Evolutionary conservation across 1,140 invertebrate species (phyloP).

Genomic region (Ceratina calcarata): DNA sequence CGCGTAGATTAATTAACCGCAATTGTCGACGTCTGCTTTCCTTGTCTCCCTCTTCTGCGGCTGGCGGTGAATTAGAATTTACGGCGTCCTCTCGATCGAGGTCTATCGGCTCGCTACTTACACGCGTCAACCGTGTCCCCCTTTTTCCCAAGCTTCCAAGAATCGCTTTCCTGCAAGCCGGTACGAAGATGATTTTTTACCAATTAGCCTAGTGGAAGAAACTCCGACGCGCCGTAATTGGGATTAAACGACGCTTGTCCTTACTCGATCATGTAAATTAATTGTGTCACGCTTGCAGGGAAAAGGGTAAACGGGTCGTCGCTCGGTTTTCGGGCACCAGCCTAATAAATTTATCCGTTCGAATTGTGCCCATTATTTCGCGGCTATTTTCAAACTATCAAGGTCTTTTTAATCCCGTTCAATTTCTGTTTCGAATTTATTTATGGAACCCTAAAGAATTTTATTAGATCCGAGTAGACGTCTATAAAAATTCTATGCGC

Average conservation of each 20-base stretch:
- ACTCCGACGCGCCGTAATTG: constrained; percentile 35
- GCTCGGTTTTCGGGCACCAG: neutral
- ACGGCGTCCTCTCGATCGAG: constrained; percentile 58
- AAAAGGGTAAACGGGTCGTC: neutral
- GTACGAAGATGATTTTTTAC: constrained; percentile 41
- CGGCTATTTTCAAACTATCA: neutral
- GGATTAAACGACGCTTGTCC: constrained; percentile 32
- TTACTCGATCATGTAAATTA: constrained; percentile 34
- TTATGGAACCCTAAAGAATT: neutral
- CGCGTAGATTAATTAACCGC: constrained; percentile 69
- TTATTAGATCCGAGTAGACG: no score
- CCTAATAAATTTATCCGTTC: neutral
- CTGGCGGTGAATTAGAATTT: constrained; percentile 70
- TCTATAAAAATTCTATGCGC: no score
- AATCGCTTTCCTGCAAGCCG: constrained; percentile 31
- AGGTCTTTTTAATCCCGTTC: neutral
- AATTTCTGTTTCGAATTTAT: neutral
- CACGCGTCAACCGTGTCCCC: constrained; percentile 24
- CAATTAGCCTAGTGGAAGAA: constrained; percentile 41
- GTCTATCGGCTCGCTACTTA: constrained; percentile 27
- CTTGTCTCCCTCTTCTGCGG: constrained; percentile 51
- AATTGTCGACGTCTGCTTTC: constrained; percentile 73
- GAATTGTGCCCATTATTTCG: neutral
- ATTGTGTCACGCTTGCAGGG: constrained; percentile 12
- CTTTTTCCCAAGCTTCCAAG: constrained; percentile 40